Evolutionary conservation across 2,888 invertebrate species (phyloP).

Genomic region (Allacma fusca): DNA sequence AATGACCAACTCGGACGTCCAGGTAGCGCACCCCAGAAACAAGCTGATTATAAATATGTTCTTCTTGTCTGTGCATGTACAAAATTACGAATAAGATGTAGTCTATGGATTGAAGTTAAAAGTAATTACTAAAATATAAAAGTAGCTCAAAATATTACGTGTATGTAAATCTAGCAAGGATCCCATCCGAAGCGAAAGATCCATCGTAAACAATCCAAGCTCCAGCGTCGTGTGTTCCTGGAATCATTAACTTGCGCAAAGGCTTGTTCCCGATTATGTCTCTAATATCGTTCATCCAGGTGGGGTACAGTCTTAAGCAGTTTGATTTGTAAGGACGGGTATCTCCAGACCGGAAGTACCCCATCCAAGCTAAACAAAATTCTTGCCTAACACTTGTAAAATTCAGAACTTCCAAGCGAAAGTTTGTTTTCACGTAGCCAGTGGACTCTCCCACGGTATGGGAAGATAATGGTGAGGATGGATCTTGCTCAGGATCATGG

Average conservation of each 20-base stretch:
- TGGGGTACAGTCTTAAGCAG: conserved; percentile 81
- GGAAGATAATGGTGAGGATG: conserved; percentile 4
- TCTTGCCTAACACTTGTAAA: conserved; percentile 41
- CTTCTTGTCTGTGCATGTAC: conserved; percentile 73
- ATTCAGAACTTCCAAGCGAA: conserved; percentile 47
- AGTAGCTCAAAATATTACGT: too few species aligned
- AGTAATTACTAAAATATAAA: too few species aligned
- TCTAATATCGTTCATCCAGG: conserved; percentile 79
- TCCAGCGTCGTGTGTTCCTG: conserved; percentile 75
- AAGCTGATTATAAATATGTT: conserved; percentile 81
- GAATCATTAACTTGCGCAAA: conserved; percentile 72
- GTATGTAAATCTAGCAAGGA: conserved; percentile 56
- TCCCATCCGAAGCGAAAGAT: conserved; percentile 51
- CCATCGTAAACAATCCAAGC: conserved; percentile 68
- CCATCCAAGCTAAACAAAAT: conserved; percentile 62
- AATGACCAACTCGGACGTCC: conserved; percentile 80
- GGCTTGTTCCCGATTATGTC: conserved; percentile 68
- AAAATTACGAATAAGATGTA: neutral
- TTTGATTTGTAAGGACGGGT: conserved; percentile 63
- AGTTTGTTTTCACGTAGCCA: conserved; percentile 44
- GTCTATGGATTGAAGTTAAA: too few species aligned
- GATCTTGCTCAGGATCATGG: conserved; percentile 59
- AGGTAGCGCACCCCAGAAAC: conserved; percentile 83
- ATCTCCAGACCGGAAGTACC: conserved; percentile 60
- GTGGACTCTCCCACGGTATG: conserved; percentile 15